These are phyloP conservation scores for Leontopithecus rosalia DNA, from an alignment of 2,797 vertebrate genomes.

Conservation along the genomic window DNA sequence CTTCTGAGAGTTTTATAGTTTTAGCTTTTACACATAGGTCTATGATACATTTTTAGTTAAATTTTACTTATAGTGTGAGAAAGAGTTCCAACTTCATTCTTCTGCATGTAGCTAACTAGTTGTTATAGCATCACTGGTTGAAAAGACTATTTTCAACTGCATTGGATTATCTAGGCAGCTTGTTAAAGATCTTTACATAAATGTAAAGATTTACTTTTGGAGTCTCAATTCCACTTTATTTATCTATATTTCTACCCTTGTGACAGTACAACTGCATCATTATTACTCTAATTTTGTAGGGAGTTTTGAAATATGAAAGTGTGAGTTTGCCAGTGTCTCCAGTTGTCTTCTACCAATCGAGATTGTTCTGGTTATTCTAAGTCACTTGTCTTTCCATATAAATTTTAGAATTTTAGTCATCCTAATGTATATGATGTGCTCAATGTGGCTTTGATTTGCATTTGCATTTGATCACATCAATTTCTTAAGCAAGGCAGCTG, in stretches of 20 bases:
- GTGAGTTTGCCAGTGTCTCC: background rate
- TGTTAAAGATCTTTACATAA: background rate
- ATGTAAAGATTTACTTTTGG: background rate
- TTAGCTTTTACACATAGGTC: background rate
- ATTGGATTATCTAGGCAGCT: background rate
- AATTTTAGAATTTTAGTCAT: background rate
- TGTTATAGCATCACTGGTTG: background rate
- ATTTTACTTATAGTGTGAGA: background rate
- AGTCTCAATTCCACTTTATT: background rate
- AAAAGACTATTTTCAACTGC: background rate
- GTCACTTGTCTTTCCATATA: background rate
- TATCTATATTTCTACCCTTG: background rate
- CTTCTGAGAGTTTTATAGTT: background rate
- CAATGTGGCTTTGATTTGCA: too few species aligned
- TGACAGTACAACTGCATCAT: background rate
- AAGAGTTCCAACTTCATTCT: background rate
- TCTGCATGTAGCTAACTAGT: background rate
- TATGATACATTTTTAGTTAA: background rate
- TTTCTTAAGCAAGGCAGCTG: background rate
- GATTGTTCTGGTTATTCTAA: background rate
- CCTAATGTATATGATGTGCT: too few species aligned
- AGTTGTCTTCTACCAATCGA: background rate
- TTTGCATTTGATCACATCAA: too few species aligned
- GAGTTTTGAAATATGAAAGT: background rate
- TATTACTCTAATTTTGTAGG: background rate